Evolutionary conservation across 2,888 invertebrate genomes (phyloP), one percentile per base, ranked within the genome.

Genomic region (Neoascia interrupta): DNA sequence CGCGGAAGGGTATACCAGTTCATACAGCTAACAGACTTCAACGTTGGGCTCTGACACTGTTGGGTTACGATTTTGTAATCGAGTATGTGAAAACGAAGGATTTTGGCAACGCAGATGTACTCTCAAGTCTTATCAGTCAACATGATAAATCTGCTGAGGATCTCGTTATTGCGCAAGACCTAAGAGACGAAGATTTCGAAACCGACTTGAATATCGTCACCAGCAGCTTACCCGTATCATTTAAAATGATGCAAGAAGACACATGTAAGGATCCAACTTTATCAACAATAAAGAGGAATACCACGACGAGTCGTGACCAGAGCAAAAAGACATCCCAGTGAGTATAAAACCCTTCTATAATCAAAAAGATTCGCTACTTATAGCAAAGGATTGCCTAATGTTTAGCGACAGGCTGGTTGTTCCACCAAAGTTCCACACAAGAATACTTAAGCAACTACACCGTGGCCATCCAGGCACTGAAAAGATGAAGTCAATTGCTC

Each of bases 1-100:
- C 84, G 18, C 84, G 85, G 51, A 84, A 79, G 47, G 79, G 82
- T 19, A 75, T 83, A 49, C 72, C 80, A 8, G 39, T 64, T 1
- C 69, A 74, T 11, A 73, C 82, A n/a, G n/a, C n/a, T n/a, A n/a
- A n/a, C 5, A 56, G 83, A 5, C 34, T 83, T n/a, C 83, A 83
- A 60, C 54, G 82, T n/a, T 83, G 76, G 70, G 82, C 82, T 8
- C 15, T 75, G 1, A 76, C 58, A 5, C 39, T 82, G 16, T 43
- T 72, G 10, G 8, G 60, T 23, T 82, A 81, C 36, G 36, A 82
- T 47, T 82, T 72, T 36, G 28, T 63, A 16, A 82, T 82, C 23
- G 23, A 76, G 16, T 81, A 81, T 34, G 51, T 70, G 2, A 43
- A 18, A 10, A 74, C 80, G 1, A 39, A 69, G 13, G 51, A 61